Conservation (phyloP, 2,888 invertebrate genomes). For the Poecilus cupreus region DNA sequence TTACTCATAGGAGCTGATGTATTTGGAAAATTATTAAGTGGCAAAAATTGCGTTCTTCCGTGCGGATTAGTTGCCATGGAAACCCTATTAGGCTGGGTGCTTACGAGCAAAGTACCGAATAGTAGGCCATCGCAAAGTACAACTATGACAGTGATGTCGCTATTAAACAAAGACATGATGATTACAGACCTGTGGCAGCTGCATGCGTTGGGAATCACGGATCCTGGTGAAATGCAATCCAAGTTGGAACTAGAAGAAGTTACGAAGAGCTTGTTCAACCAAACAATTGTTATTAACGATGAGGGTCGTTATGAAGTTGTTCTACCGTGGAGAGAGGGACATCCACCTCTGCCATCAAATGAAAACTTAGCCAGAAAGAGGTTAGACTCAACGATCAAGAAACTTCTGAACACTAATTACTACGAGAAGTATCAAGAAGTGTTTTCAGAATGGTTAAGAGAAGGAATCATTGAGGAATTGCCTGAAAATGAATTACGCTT, state of each 20-base stretch:
- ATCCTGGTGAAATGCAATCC: not conserved
- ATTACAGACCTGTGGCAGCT: not conserved
- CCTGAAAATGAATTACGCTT: slow-evolving; percentile 23
- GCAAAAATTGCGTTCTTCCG: too few species aligned
- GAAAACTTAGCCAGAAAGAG: not conserved
- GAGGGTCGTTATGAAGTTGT: too few species aligned
- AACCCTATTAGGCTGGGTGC: too few species aligned
- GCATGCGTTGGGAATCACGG: not conserved
- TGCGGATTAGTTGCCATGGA: too few species aligned
- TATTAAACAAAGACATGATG: too few species aligned
- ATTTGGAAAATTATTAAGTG: not conserved
- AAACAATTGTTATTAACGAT: too few species aligned
- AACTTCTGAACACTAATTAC: not conserved
- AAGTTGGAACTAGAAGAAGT: too few species aligned
- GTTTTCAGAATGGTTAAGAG: slow-evolving; percentile 64
- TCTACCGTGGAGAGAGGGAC: not conserved
- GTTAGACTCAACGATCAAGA: not conserved
- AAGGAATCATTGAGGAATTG: slow-evolving; percentile 54
- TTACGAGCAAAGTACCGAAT: too few species aligned
- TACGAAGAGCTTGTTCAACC: too few species aligned
- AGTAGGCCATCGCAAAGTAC: too few species aligned
- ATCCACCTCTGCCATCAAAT: not conserved
- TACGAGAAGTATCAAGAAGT: slow-evolving; percentile 62
- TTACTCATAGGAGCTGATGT: not conserved
- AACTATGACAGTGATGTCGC: too few species aligned